Percentiles rank a stretch among this genome's conserved stretches.
Conservation (phyloP, 2,113 vertebrate species). For the Microcebus murinus region DNA sequence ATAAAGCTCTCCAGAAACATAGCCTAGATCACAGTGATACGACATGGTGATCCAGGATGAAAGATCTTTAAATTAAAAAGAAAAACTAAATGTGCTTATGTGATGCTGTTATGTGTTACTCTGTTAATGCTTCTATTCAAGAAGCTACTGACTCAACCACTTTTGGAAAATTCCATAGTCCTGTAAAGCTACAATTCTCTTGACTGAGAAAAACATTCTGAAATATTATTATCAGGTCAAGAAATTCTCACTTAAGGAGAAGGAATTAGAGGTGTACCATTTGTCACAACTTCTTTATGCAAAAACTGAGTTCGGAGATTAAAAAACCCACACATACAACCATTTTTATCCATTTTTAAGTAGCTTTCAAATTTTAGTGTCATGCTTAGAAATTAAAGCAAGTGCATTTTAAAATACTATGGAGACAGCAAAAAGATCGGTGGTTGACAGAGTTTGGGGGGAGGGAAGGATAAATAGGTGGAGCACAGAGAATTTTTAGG, state of each 20-base stretch:
- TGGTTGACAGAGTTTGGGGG: not conserved
- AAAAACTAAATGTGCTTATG: not conserved
- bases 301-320: not conserved
- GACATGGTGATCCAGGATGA: fast-evolving
- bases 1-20: not conserved
- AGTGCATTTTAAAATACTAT: not conserved
- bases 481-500: not conserved
- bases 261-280: not conserved
- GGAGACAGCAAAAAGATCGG: not conserved
- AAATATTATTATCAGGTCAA: slow-evolving; percentile 47
- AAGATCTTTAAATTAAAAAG: not conserved
- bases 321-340: not conserved
- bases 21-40: not conserved
- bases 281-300: not conserved
- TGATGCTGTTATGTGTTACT: not conserved
- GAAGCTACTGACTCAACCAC: slow-evolving; percentile 1
- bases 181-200: not conserved
- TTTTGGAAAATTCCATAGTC: slow-evolving; percentile 33
- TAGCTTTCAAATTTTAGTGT: not conserved
- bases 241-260: not conserved
- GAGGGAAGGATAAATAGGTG: not conserved
- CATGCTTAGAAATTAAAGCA: slow-evolving; percentile 17
- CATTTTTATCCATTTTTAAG: not conserved
- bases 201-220: not conserved
- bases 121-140: not conserved